Evolutionary conservation across 2,797 vertebrate species (phyloP), one percentile per base, ranked within the genome.

Genomic region (Xiphophorus birchmanni): DNA sequence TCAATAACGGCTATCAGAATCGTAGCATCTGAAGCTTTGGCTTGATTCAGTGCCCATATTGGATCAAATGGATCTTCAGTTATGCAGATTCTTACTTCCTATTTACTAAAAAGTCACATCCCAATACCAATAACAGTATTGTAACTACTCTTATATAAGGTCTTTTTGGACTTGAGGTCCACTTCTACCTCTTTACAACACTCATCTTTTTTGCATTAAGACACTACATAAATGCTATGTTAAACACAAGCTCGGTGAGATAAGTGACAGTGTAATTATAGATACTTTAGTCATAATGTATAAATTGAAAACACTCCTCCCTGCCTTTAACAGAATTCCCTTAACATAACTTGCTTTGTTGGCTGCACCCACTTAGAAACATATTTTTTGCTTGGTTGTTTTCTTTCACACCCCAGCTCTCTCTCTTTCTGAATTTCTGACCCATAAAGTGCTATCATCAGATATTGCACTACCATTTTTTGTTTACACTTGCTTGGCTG

Each of bases 401-500:
- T 75, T 72, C 60, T 74, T n/a, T 32, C 26, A 54, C 10, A 75
- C 54, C 47, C 18, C 5, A 26, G 1, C 1, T 58, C n/a, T 44
- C 37, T 73, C 12, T 77, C 54, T 29, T 54, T 50, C 32, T 11
- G 4, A 45, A 0, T 26, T 13, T 83, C 48, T 40, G 13, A 80
- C 50, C 73, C 67, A 8, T 42, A 29, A 71, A 72, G 29, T 78
- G 58, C 73, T 76, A 11, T 76, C 47, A n/a, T 63, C 37, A 23
- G 60, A 72, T 44, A 7, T 82, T 76, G 50, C 48, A 80, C 52
- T 73, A 73, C 52, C 73, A 74, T 82, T 85, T 77, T n/a, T 76
- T 82, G 78, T 86, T 85, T 84, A 40, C 80, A 79, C 35, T 81
- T 83, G 48, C 81, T 83, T 71, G 47, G 54, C 44, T 80, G 18